Evolutionary conservation across 2,113 vertebrate species (phyloP).

Genomic region (Gambusia holbrooki): DNA sequence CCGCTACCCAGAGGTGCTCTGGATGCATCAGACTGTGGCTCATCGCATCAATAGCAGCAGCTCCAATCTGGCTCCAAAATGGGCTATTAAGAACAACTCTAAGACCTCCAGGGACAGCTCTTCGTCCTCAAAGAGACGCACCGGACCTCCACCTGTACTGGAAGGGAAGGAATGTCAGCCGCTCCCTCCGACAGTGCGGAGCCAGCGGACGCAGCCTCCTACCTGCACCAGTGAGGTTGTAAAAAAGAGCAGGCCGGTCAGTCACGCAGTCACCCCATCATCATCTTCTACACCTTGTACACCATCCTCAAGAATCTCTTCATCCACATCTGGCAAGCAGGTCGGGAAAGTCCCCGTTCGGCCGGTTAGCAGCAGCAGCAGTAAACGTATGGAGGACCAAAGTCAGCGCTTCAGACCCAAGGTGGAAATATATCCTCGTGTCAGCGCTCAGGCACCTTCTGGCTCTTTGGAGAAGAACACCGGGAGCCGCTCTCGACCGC

Average conservation of each 20-base stretch:
- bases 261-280: constrained; percentile 42
- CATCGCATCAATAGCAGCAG: constrained; percentile 90
- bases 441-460: constrained; percentile 41
- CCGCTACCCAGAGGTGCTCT: constrained; percentile 92
- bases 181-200: constrained; percentile 79
- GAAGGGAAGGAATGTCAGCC: constrained; percentile 91
- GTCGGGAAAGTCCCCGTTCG: constrained; percentile 42
- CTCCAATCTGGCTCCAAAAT: constrained; percentile 83
- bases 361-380: constrained; percentile 48
- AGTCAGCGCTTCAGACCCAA: constrained; percentile 76
- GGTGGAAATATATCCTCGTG: constrained; percentile 79
- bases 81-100: constrained; percentile 84
- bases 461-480: constrained; percentile 75
- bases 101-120: constrained; percentile 79
- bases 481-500: constrained; percentile 65
- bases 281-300: constrained; percentile 48
- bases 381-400: constrained; percentile 67
- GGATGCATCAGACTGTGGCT: constrained; percentile 94
- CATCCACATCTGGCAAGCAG: constrained; percentile 36
- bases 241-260: constrained; percentile 73
- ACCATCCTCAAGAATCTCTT: constrained; percentile 42
- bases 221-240: constrained; percentile 43
- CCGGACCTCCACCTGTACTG: constrained; percentile 88
- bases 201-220: constrained; percentile 85
- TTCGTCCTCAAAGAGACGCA: constrained; percentile 85